Base-by-base conservation (phyloP, 2,888 invertebrate genomes). In the Fragum whitleyi region DNA sequence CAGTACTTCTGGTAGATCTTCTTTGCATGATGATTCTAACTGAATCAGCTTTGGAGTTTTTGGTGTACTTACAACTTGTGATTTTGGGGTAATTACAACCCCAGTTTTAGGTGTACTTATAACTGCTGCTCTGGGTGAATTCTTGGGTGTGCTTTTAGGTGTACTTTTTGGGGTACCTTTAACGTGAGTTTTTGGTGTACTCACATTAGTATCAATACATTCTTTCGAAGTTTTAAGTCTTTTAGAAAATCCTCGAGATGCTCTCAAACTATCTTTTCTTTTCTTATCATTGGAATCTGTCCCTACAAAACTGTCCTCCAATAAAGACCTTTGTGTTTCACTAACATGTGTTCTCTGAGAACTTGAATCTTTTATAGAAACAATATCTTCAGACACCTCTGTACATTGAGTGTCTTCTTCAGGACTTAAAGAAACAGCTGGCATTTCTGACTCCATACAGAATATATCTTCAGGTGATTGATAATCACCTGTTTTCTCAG, bases 391-490 rank as follows among this genome's bases (percentile, higher is more conserved):
- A 29, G 32, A 29, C 2, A 5, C n/a, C 21, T 42, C 26, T 21
- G 21, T 19, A 42, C 42, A 23, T 16, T 59, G 26, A 1, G 55
- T 32, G 55, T 59, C 19, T 23, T 74, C 79, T 16, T 39, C 65
- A 14, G 85, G 85, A 67, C 85, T 85, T 26, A 32, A 36, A 57
- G 77, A 74, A 19, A 85, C 47, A 11, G 69, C 39, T 26, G 81
- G 80, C 74, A 80, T 71, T 78, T 82, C 86, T 16, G 86, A 85
- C 69, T 86, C 83, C 53, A 80, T 79, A 70, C 62, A 21, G 68
- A 85, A 86, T 29, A 86, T 85, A 62, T 87, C 81, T 57, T 87
- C 87, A 16, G 81, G 83, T 3, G 86, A 86, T 26, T 47, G 47
- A n/a, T 47, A 47, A n/a, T 47, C 47, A 26, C 70, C 7, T 32